Base-by-base conservation (phyloP, 2,113 vertebrate species). In the Etheostoma spectabile region DNA sequence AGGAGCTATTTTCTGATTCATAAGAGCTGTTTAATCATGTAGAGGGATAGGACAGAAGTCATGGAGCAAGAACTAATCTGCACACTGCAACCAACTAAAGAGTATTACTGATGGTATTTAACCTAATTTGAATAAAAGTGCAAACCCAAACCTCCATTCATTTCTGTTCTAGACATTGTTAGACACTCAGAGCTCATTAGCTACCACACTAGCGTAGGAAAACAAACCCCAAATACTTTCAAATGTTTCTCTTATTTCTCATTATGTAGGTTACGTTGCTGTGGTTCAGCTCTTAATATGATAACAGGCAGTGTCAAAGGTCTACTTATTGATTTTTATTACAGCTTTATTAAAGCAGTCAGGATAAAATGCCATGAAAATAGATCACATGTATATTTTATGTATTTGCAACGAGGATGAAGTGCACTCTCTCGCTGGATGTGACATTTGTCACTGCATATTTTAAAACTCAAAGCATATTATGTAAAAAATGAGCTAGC, bases 101-200 rank as follows among this genome's bases (percentile, higher is more conserved):
- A 82, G 59, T 71, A 68, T 93, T 93, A 92, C 93, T 93, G 90
- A 94, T 92, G 89, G 73, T 60, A 82, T 89, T 90, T 80, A 63
- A 66, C 77, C 49, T 62, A 53, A 80, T 89, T 79, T 90, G 60
- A 88, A 89, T 86, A 75, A 78, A 88, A 86, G 70, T 65, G 42
- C 74, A 80, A 51, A 66, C 67, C 62, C 69, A 24, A 49, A 7
- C 33, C 64, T 24, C 22, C 38, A 56, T 84, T 80, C 4, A 61
- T 45, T 73, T 81, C 57, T 84, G 30, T 70, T 33, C n/a, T 30
- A 84, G 82, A 66, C 72, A 69, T 21, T 82, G 74, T 78, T 52
- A 72, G 35, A 89, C 68, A 81, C 66, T 66, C 82, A 53, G 57
- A 80, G 74, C 85, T 92, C 90, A 92, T 94, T 94, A 93, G 83